Conservation (phyloP, 2,888 invertebrate species). For the Sabellastarte sp. region DNA sequence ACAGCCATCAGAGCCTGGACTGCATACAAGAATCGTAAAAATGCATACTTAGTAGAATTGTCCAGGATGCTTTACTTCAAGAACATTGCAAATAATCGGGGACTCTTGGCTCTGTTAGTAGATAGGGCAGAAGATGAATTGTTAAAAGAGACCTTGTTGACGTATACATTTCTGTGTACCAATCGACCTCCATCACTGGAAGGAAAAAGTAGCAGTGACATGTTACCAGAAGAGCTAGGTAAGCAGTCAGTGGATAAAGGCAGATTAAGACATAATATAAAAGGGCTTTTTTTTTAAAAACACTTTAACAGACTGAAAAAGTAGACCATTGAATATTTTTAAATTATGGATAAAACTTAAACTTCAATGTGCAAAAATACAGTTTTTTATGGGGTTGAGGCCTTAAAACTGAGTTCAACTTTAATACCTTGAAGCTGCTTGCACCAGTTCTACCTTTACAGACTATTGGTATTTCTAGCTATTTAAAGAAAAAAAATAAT, state of each 20-base stretch:
- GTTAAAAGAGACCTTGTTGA: conserved; percentile 53
- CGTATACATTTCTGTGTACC: conserved; percentile 49
- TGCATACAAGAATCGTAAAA: conserved; percentile 44
- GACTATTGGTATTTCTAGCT: too few species aligned
- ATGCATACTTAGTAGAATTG: conserved; percentile 46
- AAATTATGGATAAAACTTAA: too few species aligned
- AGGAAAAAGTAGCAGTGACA: conserved; percentile 18
- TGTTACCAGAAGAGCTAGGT: conserved; percentile 30
- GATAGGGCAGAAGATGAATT: conserved; percentile 57
- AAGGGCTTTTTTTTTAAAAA: neutral
- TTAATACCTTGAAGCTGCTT: too few species aligned
- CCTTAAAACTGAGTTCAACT: too few species aligned
- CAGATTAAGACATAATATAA: neutral
- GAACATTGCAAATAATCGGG: conserved; percentile 55
- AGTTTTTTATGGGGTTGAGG: too few species aligned
- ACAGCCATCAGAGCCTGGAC: conserved; percentile 39
- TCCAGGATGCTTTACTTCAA: conserved; percentile 52
- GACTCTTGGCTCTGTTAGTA: conserved; percentile 50
- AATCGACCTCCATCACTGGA: conserved; percentile 34
- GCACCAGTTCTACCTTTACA: too few species aligned
- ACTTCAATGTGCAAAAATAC: too few species aligned
- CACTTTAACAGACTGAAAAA: too few species aligned
- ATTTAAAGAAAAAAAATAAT: too few species aligned
- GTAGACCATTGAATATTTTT: too few species aligned
- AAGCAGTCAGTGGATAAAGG: neutral